A percentile compares a stretch with the other conserved stretches of the same genome.
phyloP scores from a whole-genome alignment of 2,888 invertebrate genomes.

The Drosophila lacicola region DNA sequence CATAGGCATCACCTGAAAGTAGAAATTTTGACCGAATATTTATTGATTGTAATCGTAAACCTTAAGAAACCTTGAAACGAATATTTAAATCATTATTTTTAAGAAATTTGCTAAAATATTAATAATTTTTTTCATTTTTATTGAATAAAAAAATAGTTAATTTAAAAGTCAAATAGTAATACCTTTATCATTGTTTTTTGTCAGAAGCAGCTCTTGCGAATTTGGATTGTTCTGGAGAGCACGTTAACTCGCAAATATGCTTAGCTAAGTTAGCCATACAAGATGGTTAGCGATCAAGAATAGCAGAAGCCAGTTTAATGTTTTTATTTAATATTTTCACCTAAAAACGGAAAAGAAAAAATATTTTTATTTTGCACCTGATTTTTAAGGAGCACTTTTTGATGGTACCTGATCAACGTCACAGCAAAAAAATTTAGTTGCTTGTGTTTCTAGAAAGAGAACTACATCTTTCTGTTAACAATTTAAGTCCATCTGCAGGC shows the following conservation, averaged over 20 bases:
- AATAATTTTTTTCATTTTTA: too few relatives aligned
- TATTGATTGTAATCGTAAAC: background rate
- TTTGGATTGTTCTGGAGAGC: constrained; percentile 90
- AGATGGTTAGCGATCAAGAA: constrained; percentile 93
- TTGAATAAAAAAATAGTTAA: too few relatives aligned
- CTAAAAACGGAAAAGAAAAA: constrained; percentile 54
- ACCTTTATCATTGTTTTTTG: constrained; percentile 74
- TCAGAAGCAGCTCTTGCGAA: constrained; percentile 88
- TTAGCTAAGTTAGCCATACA: constrained; percentile 93
- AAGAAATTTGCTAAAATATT: too few relatives aligned
- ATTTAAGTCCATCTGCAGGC: constrained; percentile 83
- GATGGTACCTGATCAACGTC: constrained; percentile 87
- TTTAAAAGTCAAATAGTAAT: background rate
- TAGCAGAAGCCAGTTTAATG: constrained; percentile 87
- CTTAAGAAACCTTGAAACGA: too few relatives aligned
- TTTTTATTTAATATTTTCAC: constrained; percentile 86
- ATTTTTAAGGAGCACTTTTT: background rate
- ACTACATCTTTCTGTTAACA: constrained; percentile 89
- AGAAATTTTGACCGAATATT: background rate
- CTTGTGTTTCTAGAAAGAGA: constrained; percentile 85
- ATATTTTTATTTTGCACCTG: background rate
- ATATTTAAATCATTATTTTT: background rate
- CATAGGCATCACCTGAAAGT: constrained; percentile 85
- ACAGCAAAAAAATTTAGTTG: constrained; percentile 88
- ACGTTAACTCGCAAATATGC: constrained; percentile 94